Conservation (phyloP, 2,888 invertebrate genomes). For the Sphecodes monilicornis region DNA sequence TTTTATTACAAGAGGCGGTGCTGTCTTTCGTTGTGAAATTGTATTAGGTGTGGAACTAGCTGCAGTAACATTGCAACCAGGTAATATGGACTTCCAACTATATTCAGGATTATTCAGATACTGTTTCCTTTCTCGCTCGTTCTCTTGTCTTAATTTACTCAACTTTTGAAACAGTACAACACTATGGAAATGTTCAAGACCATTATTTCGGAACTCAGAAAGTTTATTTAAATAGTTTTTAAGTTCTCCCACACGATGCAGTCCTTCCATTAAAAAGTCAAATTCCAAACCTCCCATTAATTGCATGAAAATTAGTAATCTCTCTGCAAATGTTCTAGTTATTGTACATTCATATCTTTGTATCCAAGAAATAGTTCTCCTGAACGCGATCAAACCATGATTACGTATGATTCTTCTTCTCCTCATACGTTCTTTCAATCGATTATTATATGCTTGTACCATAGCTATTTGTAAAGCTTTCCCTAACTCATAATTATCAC, state of each 20-base stretch:
- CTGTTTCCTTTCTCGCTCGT: slow-evolving; percentile 85
- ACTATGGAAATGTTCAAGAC: slow-evolving; percentile 88
- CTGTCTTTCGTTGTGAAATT: slow-evolving; percentile 75
- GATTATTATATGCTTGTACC: slow-evolving; percentile 90
- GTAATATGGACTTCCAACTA: slow-evolving; percentile 76
- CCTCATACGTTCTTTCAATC: slow-evolving; percentile 90
- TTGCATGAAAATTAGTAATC: slow-evolving; percentile 91
- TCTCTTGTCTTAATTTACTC: slow-evolving; percentile 87
- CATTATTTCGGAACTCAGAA: slow-evolving; percentile 89
- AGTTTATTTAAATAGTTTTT: slow-evolving; percentile 87
- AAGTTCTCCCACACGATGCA: slow-evolving; percentile 90
- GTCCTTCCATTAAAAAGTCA: slow-evolving; percentile 91
- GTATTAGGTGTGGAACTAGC: slow-evolving; percentile 65
- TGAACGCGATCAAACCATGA: slow-evolving; percentile 92
- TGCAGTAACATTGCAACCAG: slow-evolving; percentile 58
- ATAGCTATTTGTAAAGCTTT: slow-evolving; percentile 89
- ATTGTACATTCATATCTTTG: slow-evolving; percentile 89
- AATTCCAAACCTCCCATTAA: slow-evolving; percentile 90
- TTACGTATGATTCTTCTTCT: slow-evolving; percentile 90
- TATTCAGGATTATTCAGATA: slow-evolving; percentile 80
- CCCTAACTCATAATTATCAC: slow-evolving; percentile 86
- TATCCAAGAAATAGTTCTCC: slow-evolving; percentile 89
- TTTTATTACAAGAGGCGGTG: slow-evolving; percentile 88
- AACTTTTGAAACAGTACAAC: slow-evolving; percentile 89
- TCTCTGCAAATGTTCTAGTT: slow-evolving; percentile 86